Percentiles rank a stretch among this genome's conserved stretches.
Conservation (phyloP, 2,797 vertebrate species). For the Phataginus tricuspis region DNA sequence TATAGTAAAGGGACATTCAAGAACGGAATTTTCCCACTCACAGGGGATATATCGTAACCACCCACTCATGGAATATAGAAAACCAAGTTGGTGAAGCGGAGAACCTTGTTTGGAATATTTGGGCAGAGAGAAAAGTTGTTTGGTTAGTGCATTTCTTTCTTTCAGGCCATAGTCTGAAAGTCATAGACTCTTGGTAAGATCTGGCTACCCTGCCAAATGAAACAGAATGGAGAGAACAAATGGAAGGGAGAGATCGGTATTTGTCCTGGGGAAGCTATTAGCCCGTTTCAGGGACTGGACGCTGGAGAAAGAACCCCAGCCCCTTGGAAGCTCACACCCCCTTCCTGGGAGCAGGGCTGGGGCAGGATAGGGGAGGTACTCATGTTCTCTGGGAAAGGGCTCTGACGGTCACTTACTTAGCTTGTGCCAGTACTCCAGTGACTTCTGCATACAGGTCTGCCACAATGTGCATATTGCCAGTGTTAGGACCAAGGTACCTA, state of each 20-base stretch:
- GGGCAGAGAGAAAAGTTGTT: constrained; percentile 59
- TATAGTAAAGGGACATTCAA: constrained; percentile 65
- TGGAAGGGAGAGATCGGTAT: background rate
- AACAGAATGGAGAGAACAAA: background rate
- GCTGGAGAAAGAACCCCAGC: background rate
- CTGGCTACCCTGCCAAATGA: background rate
- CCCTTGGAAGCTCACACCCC: background rate
- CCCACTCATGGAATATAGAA: constrained; percentile 64
- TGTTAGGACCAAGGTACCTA: constrained; percentile 99
- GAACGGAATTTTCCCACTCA: constrained; percentile 78
- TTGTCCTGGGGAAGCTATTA: background rate
- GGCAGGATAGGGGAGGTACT: background rate
- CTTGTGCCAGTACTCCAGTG: constrained; percentile 96
- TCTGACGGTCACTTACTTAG: constrained; percentile 90
- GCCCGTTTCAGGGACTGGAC: background rate
- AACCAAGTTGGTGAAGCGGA: constrained; percentile 62
- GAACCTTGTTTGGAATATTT: constrained; percentile 55
- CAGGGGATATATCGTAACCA: background rate
- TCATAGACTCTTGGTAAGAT: background rate
- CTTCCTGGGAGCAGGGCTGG: background rate
- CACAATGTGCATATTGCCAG: constrained; percentile 99
- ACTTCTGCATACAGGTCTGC: constrained; percentile 99
- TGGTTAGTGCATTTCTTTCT: constrained; percentile 55
- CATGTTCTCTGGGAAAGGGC: rapidly evolving
- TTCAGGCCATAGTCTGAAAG: background rate